phyloP scores from a whole-genome alignment of 2,888 invertebrate genomes.

The Amblyteles armatorius region DNA sequence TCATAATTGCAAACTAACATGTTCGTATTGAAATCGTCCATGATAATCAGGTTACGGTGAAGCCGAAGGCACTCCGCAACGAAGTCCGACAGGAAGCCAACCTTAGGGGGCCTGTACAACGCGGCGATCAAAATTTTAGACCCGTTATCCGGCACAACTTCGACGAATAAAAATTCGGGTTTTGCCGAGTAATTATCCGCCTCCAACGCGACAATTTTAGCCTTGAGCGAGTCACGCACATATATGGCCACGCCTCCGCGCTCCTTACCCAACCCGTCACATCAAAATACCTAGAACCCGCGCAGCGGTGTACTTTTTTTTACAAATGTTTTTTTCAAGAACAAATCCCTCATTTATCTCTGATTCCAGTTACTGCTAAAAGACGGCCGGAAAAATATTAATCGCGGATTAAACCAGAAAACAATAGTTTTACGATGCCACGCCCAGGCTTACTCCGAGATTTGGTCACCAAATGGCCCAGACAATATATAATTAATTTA shows the following conservation, averaged over 20 bases:
- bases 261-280: background rate
- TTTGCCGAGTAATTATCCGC: too few relatives aligned
- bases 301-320: too few relatives aligned
- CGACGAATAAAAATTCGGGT: background rate
- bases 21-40: conserved; percentile 6
- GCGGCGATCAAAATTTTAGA: background rate
- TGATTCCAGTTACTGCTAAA: too few relatives aligned
- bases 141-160: background rate
- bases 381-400: too few relatives aligned
- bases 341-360: too few relatives aligned
- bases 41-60: background rate
- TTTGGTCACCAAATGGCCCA: too few relatives aligned
- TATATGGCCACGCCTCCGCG: background rate
- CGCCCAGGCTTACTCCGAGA: too few relatives aligned
- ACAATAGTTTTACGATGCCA: too few relatives aligned
- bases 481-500: too few relatives aligned
- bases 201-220: background rate
- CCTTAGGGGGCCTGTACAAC: background rate
- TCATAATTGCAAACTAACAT: background rate
- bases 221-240: background rate
- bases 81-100: background rate
- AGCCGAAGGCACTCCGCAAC: background rate
- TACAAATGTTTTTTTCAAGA: too few relatives aligned
- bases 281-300: background rate
- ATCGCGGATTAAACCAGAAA: too few relatives aligned